phyloP scores from a whole-genome alignment of 2,888 invertebrate genomes.

The Barypeithes pellucidus region DNA sequence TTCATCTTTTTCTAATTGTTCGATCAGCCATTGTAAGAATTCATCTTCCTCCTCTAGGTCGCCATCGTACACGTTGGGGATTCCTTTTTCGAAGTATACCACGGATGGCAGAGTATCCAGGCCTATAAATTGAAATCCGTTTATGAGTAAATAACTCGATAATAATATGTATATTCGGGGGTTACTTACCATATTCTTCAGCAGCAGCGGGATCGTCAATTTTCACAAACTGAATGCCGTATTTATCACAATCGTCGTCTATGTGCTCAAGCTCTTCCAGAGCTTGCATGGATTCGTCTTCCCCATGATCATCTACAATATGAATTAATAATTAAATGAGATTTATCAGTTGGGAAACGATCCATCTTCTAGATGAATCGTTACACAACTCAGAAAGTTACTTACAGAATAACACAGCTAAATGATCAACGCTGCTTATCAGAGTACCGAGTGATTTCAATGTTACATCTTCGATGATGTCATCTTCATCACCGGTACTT shows the following conservation, averaged over 20 bases:
- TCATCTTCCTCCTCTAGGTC: conserved; percentile 92
- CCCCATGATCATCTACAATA: conserved; percentile 86
- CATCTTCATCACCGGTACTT: conserved; percentile 94
- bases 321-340: not conserved
- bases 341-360: no score
- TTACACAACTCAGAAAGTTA: no score
- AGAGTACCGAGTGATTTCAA: conserved; percentile 89
- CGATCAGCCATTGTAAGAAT: conserved; percentile 89
- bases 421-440: conserved; percentile 91
- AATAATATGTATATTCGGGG: no score
- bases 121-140: conserved; percentile 25
- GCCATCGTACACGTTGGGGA: conserved; percentile 93
- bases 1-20: conserved; percentile 92
- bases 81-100: conserved; percentile 94
- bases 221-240: conserved; percentile 94
- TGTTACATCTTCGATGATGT: conserved; percentile 95
- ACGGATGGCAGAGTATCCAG: conserved; percentile 87
- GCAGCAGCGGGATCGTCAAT: conserved; percentile 91
- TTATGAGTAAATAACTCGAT: not conserved
- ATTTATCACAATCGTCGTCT: conserved; percentile 93
- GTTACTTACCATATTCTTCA: conserved; percentile 80
- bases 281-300: conserved; percentile 90
- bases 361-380: no score
- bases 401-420: conserved; percentile 95
- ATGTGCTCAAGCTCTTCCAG: conserved; percentile 92